Base-by-base conservation (phyloP, 2,797 vertebrate genomes). In the Tiaroga cobitis region DNA sequence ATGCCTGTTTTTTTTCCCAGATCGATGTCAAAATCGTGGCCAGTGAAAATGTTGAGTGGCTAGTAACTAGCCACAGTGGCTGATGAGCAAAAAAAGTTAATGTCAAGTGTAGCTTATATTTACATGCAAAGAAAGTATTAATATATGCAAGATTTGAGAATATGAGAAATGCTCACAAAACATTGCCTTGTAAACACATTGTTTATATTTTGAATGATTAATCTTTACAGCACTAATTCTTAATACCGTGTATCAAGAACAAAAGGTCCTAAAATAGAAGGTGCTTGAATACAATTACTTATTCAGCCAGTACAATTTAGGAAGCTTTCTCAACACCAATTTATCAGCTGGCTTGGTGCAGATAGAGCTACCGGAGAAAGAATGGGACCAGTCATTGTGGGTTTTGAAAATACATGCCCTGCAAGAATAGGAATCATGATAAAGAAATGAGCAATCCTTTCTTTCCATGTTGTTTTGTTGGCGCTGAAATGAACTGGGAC, bases 391-490 rank as follows among this genome's bases (percentile, higher is more conserved):
- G 82, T 70, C 29, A 75, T 29, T 86, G 79, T 68, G 54, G 68
- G 11, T 39, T 86, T 80, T 59, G 63, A 84, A 84, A 86, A 49
- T 39, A 21, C 83, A 82, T 83, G 46, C 76, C 56, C 69, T 43
- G n/a, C 34, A 65, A 76, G 61, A 84, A 77, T 11, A 84, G 73
- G 73, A 43, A 29, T 41, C 24, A 9, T 83, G 85, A 86, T 86
- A 86, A 86, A 78, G 41, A 84, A 87, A 84, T 67, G 68, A 83
- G 76, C 73, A 86, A 87, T 82, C 81, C 59, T 81, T 75, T 78
- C 83, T 70, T 79, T 69, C 70, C 59, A 75, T 72, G 82, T 77
- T 79, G 74, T 86, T 89, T 88, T 73, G 63, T 80, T 85, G 75
- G 81, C 29, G 21, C 26, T 75, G 8, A 82, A 86, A 86, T 83